Percentiles rank a stretch among this genome's conserved stretches.
These are phyloP conservation scores for Dicycla oo DNA, from an alignment of 2,888 invertebrate genomes.

Conservation along the genomic window DNA sequence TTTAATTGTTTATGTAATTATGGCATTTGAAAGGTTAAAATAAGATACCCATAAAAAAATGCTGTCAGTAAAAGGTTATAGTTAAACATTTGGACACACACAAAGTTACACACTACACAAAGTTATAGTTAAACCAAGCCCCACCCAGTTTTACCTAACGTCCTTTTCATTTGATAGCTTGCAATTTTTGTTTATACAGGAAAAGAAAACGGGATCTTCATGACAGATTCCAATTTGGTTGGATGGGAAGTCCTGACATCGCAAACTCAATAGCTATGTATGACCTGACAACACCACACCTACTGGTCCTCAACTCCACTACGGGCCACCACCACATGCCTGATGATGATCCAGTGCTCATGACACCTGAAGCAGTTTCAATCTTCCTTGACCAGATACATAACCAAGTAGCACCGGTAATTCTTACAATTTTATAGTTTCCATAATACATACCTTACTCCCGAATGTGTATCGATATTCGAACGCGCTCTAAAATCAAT, in stretches of 20 bases:
- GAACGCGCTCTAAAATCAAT: neutral
- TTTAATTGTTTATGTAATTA: too few relatives aligned
- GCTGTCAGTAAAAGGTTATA: neutral
- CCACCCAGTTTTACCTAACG: neutral
- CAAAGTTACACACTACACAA: neutral
- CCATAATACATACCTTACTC: neutral
- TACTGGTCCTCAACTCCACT: conserved; percentile 97
- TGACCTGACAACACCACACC: conserved; percentile 94
- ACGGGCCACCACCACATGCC: conserved; percentile 98
- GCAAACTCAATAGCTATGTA: conserved; percentile 98
- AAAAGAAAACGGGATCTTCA: conserved; percentile 93
- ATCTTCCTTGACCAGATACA: conserved; percentile 94
- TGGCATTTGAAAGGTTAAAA: too few relatives aligned
- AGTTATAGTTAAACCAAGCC: neutral
- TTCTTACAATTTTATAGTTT: conserved; percentile 7
- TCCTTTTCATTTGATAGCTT: neutral
- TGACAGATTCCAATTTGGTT: conserved; percentile 97
- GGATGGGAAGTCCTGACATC: conserved; percentile 97
- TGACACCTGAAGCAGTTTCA: conserved; percentile 94
- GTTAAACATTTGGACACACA: too few relatives aligned
- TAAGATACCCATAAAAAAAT: neutral
- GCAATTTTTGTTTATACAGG: conserved; percentile 66
- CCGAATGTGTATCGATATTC: neutral
- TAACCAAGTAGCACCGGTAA: conserved; percentile 94
- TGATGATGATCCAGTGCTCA: conserved; percentile 94